Evolutionary conservation across 2,888 invertebrate species (phyloP), one percentile per base, ranked within the genome.

Genomic region (Teleogryllus oceanicus): DNA sequence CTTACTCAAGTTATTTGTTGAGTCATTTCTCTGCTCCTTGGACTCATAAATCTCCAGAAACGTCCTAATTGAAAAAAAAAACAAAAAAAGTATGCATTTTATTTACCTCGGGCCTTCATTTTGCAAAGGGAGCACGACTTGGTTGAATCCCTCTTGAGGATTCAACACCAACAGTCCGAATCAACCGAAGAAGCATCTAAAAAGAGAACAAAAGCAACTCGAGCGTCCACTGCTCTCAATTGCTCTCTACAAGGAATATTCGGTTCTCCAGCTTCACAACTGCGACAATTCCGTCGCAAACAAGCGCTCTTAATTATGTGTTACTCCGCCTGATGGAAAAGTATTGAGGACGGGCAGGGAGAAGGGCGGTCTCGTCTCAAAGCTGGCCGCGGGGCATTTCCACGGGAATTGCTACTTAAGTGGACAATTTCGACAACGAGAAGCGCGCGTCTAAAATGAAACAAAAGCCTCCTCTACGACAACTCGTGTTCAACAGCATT

Each of bases 321-420:
- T 62, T 62, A 62, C 62, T 62, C n/a, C 62, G 62, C 62, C 62
- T 62, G 62, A 62, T 62, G 62, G 62, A n/a, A 62, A 13, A 62
- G 16, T 8, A 4, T 0, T 1, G n/a, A 16, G 5, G n/a, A 13
- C 13, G n/a, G n/a, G 62, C 5, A 1, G 62, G 62, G n/a, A 16
- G 62, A n/a, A 3, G 16, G n/a, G 62, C n/a, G n/a, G 62, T 16
- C 3, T 1, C n/a, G 62, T 62, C n/a, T 62, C 62, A 62, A 62
- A 62, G 62, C 62, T 62, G 62, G n/a, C 13, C n/a, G n/a, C 62
- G 62, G n/a, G 62, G 62, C 62, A 62, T 62, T 62, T 62, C 62
- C n/a, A n/a, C 62, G 13, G 62, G 62, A 62, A 62, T 62, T 62
- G 62, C 62, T 62, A 62, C 62, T 62, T 62, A 62, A 62, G 62